Conservation (phyloP, 2,797 vertebrate species). For the Delichon dasypus region DNA sequence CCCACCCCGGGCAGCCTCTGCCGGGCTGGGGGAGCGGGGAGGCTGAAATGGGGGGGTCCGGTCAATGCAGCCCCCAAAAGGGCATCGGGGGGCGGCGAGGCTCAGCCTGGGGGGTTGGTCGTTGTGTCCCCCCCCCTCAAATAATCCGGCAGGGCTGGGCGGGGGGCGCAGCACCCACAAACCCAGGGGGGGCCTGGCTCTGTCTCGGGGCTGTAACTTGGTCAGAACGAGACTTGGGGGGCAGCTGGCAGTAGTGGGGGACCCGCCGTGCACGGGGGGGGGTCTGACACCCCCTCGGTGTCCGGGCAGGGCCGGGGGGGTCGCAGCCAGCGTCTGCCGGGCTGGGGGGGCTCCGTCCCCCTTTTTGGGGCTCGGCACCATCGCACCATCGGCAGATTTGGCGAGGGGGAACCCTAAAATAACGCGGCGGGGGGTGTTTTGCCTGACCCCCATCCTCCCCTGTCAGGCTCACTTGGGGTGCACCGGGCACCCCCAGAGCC, state of each 20-base stretch:
- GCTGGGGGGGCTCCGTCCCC: background rate
- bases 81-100: rapidly evolving
- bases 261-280: background rate
- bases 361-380: background rate
- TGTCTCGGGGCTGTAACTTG: background rate
- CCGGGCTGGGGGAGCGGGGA: no score
- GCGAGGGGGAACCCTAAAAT: background rate
- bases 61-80: background rate
- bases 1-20: background rate
- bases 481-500: rapidly evolving
- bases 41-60: background rate
- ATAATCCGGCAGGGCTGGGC: background rate
- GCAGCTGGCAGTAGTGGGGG: background rate
- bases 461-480: rapidly evolving
- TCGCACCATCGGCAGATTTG: background rate
- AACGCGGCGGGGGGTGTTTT: rapidly evolving
- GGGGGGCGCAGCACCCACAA: background rate
- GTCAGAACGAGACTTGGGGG: background rate
- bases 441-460: background rate
- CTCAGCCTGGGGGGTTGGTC: background rate
- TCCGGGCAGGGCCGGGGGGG: background rate
- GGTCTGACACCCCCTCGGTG: background rate
- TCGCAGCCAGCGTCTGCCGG: background rate
- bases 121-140: background rate
- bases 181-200: background rate